Conservation (phyloP, 2,888 invertebrate species). For the Octodonta nipae region DNA sequence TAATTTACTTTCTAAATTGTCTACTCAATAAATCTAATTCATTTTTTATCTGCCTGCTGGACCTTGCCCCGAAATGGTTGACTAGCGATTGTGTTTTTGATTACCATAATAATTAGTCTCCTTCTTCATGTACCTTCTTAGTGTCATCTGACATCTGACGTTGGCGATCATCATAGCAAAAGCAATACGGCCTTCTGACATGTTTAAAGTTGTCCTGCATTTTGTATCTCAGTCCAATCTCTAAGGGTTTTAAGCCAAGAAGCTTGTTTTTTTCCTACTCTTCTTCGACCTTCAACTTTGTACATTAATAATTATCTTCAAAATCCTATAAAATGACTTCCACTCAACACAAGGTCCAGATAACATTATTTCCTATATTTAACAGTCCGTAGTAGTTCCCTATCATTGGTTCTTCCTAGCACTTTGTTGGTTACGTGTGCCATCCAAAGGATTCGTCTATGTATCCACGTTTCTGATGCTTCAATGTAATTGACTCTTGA, state of each 20-base stretch:
- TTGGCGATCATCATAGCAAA: too few relatives aligned
- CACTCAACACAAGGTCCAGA: slow-evolving; percentile 1
- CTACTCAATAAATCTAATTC: too few relatives aligned
- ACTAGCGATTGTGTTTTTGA: too few relatives aligned
- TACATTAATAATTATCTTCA: too few relatives aligned
- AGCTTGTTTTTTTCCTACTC: slow-evolving; percentile 1
- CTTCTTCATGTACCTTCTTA: not conserved
- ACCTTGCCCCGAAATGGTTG: too few relatives aligned
- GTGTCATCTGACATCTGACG: slow-evolving; percentile 1
- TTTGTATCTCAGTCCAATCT: slow-evolving; percentile 1
- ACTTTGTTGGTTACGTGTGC: not conserved
- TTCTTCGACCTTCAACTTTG: slow-evolving; percentile 1
- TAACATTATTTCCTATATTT: not conserved
- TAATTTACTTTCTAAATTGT: too few relatives aligned
- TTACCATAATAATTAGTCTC: too few relatives aligned
- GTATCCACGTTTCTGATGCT: slow-evolving; percentile 1
- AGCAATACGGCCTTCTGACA: not conserved
- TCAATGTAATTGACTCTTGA: not conserved
- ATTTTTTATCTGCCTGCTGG: too few relatives aligned
- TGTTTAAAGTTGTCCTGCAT: slow-evolving; percentile 1
- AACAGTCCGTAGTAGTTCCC: not conserved
- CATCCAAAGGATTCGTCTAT: slow-evolving; percentile 1
- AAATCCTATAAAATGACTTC: not conserved
- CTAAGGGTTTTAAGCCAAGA: not conserved
- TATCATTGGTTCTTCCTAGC: not conserved